Base-by-base conservation (phyloP, 2,888 invertebrate genomes). In the Elegia similella region DNA sequence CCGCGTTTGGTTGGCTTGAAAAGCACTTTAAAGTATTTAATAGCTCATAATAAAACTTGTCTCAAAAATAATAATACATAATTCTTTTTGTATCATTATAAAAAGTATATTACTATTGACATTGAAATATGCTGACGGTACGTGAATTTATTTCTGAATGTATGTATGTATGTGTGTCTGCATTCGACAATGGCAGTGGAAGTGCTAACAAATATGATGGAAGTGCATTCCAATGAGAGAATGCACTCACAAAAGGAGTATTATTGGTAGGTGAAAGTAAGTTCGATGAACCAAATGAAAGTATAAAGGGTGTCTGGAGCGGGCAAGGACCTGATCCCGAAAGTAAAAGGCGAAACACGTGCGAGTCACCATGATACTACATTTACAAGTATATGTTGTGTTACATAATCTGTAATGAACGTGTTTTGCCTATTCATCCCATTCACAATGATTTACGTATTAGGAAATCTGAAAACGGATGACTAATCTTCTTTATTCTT, bases 261-360 rank as follows among this genome's bases (percentile, higher is more conserved):
- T 68, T 70, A 70, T 74, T 63, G 65, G 70, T 69, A 69, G 87
- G 89, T 84, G 90, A 91, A 90, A 90, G 90, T 89, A 76, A 85
- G 90, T 90, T 91, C 90, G 86, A 88, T 86, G 90, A 90, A 89
- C 90, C 67, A 89, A 87, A 86, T 75, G 86, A 89, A 88, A 89
- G 88, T 85, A 80, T 80, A 76, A 76, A 78, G 76, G 80, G 80
- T 73, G 75, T 75, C 76, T 73, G 84, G 83, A 81, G 71, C 69
- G 59, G 67, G 63, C 66, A 63, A 62, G 65, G 66, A 69, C 63
- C 67, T 59, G 63, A 65, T 71, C 75, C 79, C 79, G 83, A 82
- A 86, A 84, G 82, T 82, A 84, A 84, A 84, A 84, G 75, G 76
- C 67, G 68, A 71, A 65, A 55, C 59, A 50, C 50, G 34, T 59